These are phyloP conservation scores for Pitangus sulphuratus DNA, from an alignment of 2,797 vertebrate genomes.

Conservation along the genomic window DNA sequence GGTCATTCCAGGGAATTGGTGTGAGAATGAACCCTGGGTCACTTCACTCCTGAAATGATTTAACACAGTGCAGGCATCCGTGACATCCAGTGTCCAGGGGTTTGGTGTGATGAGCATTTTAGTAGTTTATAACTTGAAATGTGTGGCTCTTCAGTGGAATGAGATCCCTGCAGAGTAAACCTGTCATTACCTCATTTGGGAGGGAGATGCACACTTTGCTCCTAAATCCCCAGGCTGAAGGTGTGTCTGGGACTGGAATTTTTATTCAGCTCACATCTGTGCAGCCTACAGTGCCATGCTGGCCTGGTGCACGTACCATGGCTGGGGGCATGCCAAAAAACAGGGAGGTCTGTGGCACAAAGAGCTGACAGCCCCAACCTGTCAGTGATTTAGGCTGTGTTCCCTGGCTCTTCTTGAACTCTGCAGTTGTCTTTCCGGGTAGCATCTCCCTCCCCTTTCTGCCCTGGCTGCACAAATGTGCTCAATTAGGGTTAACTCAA, in stretches of 20 bases:
- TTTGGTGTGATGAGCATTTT: not conserved
- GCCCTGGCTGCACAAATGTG: conserved; percentile 43
- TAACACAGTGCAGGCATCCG: not conserved
- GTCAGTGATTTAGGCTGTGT: not conserved
- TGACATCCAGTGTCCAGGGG: not conserved
- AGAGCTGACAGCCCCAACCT: conserved; percentile 13
- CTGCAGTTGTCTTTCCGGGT: not conserved
- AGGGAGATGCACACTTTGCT: not conserved
- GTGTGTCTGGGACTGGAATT: conserved; percentile 1
- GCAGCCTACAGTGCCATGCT: not conserved
- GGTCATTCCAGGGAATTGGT: not conserved
- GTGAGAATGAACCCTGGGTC: not conserved
- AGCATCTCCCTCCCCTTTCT: conserved; percentile 42
- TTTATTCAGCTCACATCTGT: conserved; percentile 59
- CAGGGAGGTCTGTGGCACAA: not conserved
- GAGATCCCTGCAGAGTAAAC: not conserved
- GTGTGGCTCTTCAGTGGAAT: not conserved
- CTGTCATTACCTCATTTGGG: not conserved
- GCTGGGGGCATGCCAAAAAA: conserved; percentile 34
- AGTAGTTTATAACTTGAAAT: not conserved
- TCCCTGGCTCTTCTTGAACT: conserved; percentile 33
- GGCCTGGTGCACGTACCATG: not conserved
- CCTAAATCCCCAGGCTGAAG: not conserved
- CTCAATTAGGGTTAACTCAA: conserved; percentile 76
- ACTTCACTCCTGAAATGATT: conserved; percentile 13